Base-by-base conservation (phyloP, 2,113 vertebrate genomes). In the Gobio gobio region DNA sequence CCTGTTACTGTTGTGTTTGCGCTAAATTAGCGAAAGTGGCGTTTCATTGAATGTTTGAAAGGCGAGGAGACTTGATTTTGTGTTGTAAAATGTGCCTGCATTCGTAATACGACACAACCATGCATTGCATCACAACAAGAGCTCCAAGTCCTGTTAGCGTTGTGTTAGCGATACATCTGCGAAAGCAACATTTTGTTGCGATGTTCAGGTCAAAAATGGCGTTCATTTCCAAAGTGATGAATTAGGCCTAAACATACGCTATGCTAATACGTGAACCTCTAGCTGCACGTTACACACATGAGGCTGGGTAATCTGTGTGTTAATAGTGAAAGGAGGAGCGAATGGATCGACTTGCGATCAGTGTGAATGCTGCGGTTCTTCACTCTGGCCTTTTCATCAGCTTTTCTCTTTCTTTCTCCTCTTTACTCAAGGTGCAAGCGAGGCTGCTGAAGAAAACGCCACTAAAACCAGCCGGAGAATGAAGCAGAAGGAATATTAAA, bases 401-500 rank as follows among this genome's bases (percentile, higher is more conserved):
- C 89, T 83, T 93, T 93, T 94, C 89, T 89, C 90, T 93, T 93
- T 92, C 85, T 90, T 93, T 93, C 86, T 78, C 76, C 43, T 82
- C 16, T 91, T 89, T 61, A 54, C 88, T 91, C 81, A 92, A 94
- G 94, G 92, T 92, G 83, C 89, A 68, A 68, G 49, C 26, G 22
- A 87, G 86, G 87, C 89, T 86, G 70, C 79, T 76, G 83, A 89
- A 51, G 81, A 54, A 78, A 47, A 75, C 43, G 14, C 36, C 51
- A 13, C 58, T 85, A 49, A 76, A 88, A 92, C 86, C 85, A 90
- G 87, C 89, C 85, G 90, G 92, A 94, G 94, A 93, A 95, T 95
- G 95, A 93, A 92, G 91, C 90, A 93, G 91, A 94, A 93, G 91
- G 88, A 86, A 76, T 90, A 94, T 93, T 95, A 91, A 95, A 93